These are phyloP conservation scores for Scaptomyza tumidula DNA, from an alignment of 2,888 invertebrate genomes.

Conservation along the genomic window DNA sequence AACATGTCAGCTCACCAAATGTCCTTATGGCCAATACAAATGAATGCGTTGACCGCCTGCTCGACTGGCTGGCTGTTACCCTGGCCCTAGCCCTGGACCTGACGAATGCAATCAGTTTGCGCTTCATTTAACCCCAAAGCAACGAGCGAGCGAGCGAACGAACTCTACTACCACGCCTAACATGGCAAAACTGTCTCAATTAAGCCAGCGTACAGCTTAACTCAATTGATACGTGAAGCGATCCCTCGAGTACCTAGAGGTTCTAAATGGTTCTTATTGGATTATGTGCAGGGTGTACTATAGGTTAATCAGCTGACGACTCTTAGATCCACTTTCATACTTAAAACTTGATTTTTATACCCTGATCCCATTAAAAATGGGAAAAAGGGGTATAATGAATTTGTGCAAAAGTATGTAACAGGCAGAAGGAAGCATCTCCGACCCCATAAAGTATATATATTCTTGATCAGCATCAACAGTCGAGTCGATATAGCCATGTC, in stretches of 20 bases:
- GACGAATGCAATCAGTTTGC: conserved; percentile 59
- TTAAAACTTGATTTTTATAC: too few species aligned
- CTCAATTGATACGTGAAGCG: background rate
- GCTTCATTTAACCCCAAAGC: conserved; percentile 68
- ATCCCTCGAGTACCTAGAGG: background rate
- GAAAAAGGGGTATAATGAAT: too few species aligned
- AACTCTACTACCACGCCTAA: conserved; percentile 27
- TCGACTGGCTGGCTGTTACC: too few species aligned
- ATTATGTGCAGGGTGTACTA: background rate
- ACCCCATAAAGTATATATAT: too few species aligned
- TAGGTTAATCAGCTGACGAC: background rate
- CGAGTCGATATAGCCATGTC: too few species aligned
- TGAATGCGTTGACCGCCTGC: background rate
- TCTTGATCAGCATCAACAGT: too few species aligned
- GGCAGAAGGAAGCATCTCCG: too few species aligned
- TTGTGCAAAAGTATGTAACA: too few species aligned
- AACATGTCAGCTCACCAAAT: conserved; percentile 52
- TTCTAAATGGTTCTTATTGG: background rate
- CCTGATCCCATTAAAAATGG: too few species aligned
- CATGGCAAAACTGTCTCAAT: conserved; percentile 69
- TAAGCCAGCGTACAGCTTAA: conserved; percentile 34
- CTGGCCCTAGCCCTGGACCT: background rate
- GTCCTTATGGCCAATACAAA: conserved; percentile 44
- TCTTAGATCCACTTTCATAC: too few species aligned
- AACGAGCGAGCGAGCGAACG: background rate